Evolutionary conservation across 2,113 vertebrate genomes (phyloP), one percentile per base, ranked within the genome.

Genomic region (Eudyptes chrysolophus): DNA sequence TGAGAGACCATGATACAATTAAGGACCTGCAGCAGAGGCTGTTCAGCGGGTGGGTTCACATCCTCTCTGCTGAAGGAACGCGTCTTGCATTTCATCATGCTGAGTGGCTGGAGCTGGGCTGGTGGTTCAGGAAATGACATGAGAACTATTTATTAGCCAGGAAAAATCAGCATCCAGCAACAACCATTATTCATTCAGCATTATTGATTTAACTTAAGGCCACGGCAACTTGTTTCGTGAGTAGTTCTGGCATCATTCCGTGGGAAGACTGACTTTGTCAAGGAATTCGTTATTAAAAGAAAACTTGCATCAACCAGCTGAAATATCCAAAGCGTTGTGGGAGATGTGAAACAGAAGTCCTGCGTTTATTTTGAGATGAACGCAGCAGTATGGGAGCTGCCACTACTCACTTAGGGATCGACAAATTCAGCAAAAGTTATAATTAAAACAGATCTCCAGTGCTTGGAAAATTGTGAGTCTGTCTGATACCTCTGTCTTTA

Each of bases 131-230:
- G 94, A 95, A 91, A 76, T 40, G 34, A 2, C 70, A 75, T 9
- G 32, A 69, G 90, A 76, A 72, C 94, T 90, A 85, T 92, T 88
- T 64, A 72, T 87, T 49, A 62, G 76, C 77, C 87, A 91, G 93
- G 95, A 79, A 94, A 82, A 51, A 65, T 70, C 79, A 74, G 91
- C 90, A 68, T 22, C 86, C 71, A 64, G 52, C 18, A 8, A 87
- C 91, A 74, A 38, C 76, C 76, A 40, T 94, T 75, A 44, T 54
- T 97, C 89, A 77, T 86, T 49, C 80, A 66, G 76, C 32, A 3
- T 36, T 88, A 81, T 54, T 34, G 84, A 81, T 95, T 88, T 29
- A 44, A 93, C 89, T 70, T 13, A 74, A 68, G 82, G 46, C 91
- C 38, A 8, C 2, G 4, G 93, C 78, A 84, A 15, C 84, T 83